Evolutionary conservation across 2,888 invertebrate genomes (phyloP).

Genomic region (Eupithecia vulgata): DNA sequence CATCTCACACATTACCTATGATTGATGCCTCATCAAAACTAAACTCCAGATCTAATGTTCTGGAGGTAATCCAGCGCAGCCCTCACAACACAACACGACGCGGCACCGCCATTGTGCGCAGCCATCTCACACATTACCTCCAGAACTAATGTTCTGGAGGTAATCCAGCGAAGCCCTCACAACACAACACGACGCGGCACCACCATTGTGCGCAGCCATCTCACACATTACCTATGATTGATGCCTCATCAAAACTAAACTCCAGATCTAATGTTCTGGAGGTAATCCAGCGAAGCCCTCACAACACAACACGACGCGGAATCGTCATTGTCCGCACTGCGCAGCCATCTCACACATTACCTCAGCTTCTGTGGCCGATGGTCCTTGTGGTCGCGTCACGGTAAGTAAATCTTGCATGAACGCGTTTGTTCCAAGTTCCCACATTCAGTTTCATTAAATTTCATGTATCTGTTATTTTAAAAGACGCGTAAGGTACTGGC

Average conservation of each 20-base stretch:
- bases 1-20: too few species aligned
- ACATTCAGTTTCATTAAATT: background rate
- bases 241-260: constrained; percentile 21
- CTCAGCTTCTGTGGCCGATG: constrained; percentile 40
- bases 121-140: constrained; percentile 33
- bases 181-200: too few species aligned
- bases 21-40: constrained; percentile 18
- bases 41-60: too few species aligned
- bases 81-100: background rate
- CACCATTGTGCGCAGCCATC: too few species aligned
- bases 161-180: too few species aligned
- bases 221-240: too few species aligned
- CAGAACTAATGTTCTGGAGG: too few species aligned
- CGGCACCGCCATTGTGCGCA: too few species aligned
- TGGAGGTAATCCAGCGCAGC: too few species aligned
- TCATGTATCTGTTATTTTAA: background rate
- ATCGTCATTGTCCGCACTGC: too few species aligned
- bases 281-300: constrained; percentile 17
- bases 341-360: too few species aligned
- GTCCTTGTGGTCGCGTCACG: constrained; percentile 31
- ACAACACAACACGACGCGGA: too few species aligned
- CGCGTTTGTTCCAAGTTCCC: background rate
- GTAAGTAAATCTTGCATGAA: background rate
- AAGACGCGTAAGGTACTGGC: background rate
- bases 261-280: constrained; percentile 12